These are phyloP conservation scores for Notarius quadriscutis DNA, from an alignment of 2,113 vertebrate species.

Conservation along the genomic window DNA sequence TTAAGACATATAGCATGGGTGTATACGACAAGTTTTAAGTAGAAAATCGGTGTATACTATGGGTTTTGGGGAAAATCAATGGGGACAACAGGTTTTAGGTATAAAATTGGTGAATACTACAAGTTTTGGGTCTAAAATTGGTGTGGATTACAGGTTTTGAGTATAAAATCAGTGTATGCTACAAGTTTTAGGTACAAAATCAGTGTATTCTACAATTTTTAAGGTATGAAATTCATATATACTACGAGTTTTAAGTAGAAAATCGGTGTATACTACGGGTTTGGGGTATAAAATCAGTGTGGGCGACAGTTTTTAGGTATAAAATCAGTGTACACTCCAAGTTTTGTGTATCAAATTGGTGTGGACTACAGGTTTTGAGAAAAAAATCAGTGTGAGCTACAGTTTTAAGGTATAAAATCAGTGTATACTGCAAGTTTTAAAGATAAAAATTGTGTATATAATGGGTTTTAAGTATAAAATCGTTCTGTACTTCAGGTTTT, in stretches of 20 bases:
- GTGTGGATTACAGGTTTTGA: too few species aligned
- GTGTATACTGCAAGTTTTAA: not conserved
- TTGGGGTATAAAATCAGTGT: not conserved
- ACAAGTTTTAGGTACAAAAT: not conserved
- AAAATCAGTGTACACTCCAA: not conserved
- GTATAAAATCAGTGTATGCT: not conserved
- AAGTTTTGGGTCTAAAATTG: too few species aligned
- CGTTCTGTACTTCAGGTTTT: not conserved
- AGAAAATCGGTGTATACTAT: not conserved
- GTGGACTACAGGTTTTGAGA: not conserved
- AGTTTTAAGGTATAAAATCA: not conserved
- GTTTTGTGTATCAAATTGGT: too few species aligned
- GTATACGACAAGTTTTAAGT: not conserved
- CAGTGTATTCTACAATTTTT: not conserved
- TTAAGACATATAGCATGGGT: too few species aligned
- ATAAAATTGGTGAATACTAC: not conserved
- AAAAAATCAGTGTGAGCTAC: not conserved
- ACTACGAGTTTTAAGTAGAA: too few species aligned
- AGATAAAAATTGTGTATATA: not conserved
- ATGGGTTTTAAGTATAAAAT: not conserved
- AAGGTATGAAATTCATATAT: too few species aligned
- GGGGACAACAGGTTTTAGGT: not conserved
- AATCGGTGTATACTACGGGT: too few species aligned
- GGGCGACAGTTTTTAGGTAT: not conserved
- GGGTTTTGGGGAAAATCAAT: not conserved